Base-by-base conservation (phyloP, 2,888 invertebrate genomes). In the Rotaria magnacalcarata region DNA sequence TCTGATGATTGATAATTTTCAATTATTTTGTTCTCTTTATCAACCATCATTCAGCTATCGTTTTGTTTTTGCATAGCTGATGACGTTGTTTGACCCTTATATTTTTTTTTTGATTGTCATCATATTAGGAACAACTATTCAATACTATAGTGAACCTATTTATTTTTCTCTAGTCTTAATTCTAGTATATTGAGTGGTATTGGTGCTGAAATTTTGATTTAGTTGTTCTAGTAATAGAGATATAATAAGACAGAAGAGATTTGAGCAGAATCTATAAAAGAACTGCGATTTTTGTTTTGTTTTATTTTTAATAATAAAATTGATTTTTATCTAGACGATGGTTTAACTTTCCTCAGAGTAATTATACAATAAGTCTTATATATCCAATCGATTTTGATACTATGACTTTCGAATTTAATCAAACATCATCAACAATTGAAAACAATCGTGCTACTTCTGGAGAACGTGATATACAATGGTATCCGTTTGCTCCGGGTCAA, bases 301-400 rank as follows among this genome's bases (percentile, higher is more conserved):
- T 54, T 54, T 54, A 0, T 21, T 21, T 54, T 54, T 54, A 21
- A 4, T 54, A 21, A 54, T 54, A 54, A 21, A 54, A 6, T 56
- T 24, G 27, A 34, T 34, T 10, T 67, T 67, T 67, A 34, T 67
- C 27, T 67, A 67, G 67, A 67, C 27, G 27, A 67, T 67, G 67
- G 67, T 67, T 67, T 67, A 34, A 67, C 1, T 67, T 67, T 34
- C 16, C 67, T 67, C 19, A 34, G 34, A 16, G 16, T 34, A 67
- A 67, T 19, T 41, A 27, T 19, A 67, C 67, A 67, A 34, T 34
- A 67, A 67, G 19, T 67, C 67, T 67, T 4, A 6, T 67, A 34
- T 67, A 34, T 41, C 67, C 67, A 16, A 67, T 67, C 7, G 67
- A 67, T 67, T 67, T 67, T 67, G 67, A 67, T 34, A 67, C 67